phyloP scores from a whole-genome alignment of 2,797 vertebrate species.

The Luscinia megarhynchos region DNA sequence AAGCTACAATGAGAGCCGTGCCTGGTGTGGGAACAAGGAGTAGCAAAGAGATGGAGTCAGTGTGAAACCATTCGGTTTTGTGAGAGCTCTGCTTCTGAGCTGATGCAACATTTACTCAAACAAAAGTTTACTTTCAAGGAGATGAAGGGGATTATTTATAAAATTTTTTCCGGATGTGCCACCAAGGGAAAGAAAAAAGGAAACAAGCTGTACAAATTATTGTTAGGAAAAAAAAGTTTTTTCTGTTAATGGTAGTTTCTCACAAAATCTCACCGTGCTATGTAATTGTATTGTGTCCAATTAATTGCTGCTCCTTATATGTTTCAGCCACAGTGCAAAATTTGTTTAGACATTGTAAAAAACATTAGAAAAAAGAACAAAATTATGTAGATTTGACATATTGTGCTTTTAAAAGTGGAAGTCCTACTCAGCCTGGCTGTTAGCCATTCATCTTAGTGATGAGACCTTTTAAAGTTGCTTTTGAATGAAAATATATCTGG shows the following conservation, averaged over 20 bases:
- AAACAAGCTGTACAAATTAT: background rate
- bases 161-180: background rate
- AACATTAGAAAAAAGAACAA: background rate
- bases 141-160: background rate
- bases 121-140: background rate
- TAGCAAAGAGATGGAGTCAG: background rate
- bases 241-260: background rate
- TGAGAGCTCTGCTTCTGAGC: background rate
- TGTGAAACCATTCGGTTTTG: background rate
- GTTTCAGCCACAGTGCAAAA: background rate
- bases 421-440: background rate
- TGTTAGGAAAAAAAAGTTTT: background rate
- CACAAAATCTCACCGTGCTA: background rate
- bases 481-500: background rate
- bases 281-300: background rate
- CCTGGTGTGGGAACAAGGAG: background rate
- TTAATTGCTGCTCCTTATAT: background rate
- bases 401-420: background rate
- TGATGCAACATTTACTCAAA: background rate
- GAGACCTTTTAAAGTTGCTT: background rate
- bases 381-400: background rate
- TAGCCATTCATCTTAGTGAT: background rate
- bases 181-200: background rate
- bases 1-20: background rate
- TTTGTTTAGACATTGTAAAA: background rate